phyloP scores from a whole-genome alignment of 2,113 vertebrate genomes.

The Mola mola region DNA sequence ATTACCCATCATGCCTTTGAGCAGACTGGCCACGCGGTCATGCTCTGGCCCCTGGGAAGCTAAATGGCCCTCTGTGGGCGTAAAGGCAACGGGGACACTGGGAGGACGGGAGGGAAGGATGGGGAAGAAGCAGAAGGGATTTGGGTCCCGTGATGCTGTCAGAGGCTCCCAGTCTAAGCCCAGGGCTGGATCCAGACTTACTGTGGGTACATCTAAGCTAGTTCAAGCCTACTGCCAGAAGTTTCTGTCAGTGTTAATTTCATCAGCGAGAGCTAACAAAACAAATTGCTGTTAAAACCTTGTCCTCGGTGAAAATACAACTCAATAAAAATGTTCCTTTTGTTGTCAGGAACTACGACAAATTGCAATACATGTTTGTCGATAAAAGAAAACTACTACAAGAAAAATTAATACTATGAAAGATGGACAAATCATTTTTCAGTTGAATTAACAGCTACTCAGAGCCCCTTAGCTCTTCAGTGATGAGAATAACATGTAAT shows the following conservation, averaged over 20 bases:
- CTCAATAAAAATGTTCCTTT: background rate
- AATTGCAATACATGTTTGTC: background rate
- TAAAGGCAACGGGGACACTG: slow-evolving; percentile 49
- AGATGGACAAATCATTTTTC: too few relatives aligned
- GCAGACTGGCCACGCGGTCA: slow-evolving; percentile 66
- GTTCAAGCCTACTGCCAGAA: slow-evolving; percentile 11
- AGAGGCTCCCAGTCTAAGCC: slow-evolving; percentile 17
- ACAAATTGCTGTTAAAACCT: background rate
- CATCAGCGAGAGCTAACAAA: background rate
- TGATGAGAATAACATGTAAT: background rate
- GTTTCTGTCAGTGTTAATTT: slow-evolving; percentile 1
- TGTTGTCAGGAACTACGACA: background rate
- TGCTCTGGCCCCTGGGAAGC: slow-evolving; percentile 64
- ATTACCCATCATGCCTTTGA: slow-evolving; percentile 82
- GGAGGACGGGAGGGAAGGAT: slow-evolving; percentile 22
- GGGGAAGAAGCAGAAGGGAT: slow-evolving; percentile 9
- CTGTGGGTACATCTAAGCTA: slow-evolving; percentile 2
- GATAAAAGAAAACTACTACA: too few relatives aligned
- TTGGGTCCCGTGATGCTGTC: slow-evolving; percentile 29
- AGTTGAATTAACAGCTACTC: too few relatives aligned
- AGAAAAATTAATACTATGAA: too few relatives aligned
- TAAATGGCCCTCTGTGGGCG: slow-evolving; percentile 68
- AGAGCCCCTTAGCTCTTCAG: too few relatives aligned
- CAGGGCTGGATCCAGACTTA: slow-evolving; percentile 5
- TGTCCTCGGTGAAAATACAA: background rate